Base-by-base conservation (phyloP, 2,888 invertebrate species). In the Rhimphoctona megacephalus region DNA sequence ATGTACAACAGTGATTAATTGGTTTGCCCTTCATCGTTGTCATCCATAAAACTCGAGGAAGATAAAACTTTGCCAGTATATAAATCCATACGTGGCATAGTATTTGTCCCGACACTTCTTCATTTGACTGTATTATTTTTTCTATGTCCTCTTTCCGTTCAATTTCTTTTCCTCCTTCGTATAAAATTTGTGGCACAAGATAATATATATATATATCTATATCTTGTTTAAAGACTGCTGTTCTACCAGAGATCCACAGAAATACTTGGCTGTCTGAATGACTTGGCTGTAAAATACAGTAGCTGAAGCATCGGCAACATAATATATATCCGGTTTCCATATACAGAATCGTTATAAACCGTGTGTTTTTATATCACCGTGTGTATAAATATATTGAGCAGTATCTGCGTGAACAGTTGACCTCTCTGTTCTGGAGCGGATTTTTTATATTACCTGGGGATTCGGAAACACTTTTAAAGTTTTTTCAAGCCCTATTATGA, bases 11-110 rank as follows among this genome's bases (percentile, higher is more conserved):
- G 66, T 83, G 83, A 86, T 86, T 86, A 77, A 83, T 86, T 43
- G 67, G 22, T 39, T 81, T 86, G 72, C 83, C 83, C 83, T 83
- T 86, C 85, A 77, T 83, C 83, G 85, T 72, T 77, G 85, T 76
- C 85, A 80, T 86, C 85, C 85, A 80, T 86, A 80, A 83, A 86
- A 70, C 80, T 74, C 57, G 30, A 61, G 73, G 57, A n/a, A 22
- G 39, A 83, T 80, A 72, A 83, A 85, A 83, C 66, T 72, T 57
- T 67, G 25, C 8, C 11, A 30, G 69, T 25, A 22, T 77, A 57
- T 66, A 76, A 19, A 76, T 43, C 61, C 46, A 74, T 25, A n/a
- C n/a, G 22, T 61, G 43, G 67, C 64, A 72, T 73, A 25, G 54
- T 76, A 77, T 72, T 72, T 70, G 43, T 77, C 77, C n/a, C 57